Conservation (phyloP, 92 coral and sea anemone genomes). For the Galaxea fascicularis region DNA sequence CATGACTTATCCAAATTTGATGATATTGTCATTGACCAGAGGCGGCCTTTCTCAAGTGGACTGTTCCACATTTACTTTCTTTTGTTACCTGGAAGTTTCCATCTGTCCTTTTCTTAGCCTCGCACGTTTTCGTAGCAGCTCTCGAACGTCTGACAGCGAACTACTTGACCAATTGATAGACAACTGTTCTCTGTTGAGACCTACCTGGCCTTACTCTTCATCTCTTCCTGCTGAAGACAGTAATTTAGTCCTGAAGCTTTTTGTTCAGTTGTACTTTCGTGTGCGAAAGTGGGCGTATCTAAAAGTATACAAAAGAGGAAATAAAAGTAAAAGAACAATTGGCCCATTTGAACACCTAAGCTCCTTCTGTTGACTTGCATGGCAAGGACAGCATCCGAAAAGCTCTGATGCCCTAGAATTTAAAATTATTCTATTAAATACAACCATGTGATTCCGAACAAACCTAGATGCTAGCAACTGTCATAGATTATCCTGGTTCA, state of each 20-base stretch:
- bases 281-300: slow-evolving; percentile 65
- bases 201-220: slow-evolving; percentile 31
- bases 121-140: slow-evolving; percentile 45
- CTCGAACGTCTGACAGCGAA: slow-evolving; percentile 40
- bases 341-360: neutral
- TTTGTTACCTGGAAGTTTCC: slow-evolving; percentile 50
- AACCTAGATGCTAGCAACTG: too few species aligned
- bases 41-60: slow-evolving; percentile 53
- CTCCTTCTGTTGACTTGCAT: slow-evolving; percentile 23
- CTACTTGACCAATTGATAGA: slow-evolving; percentile 45
- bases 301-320: slow-evolving; percentile 42
- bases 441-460: too few species aligned
- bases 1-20: slow-evolving; percentile 53
- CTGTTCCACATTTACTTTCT: slow-evolving; percentile 28
- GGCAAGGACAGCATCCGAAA: slow-evolving; percentile 65
- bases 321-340: neutral
- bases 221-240: slow-evolving; percentile 2
- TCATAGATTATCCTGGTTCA: too few species aligned
- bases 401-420: slow-evolving; percentile 50
- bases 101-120: slow-evolving; percentile 52
- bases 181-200: slow-evolving; percentile 20
- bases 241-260: neutral
- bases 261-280: slow-evolving; percentile 34
- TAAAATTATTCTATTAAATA: too few species aligned
- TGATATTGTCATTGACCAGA: slow-evolving; percentile 43